Evolutionary conservation across 1,140 invertebrate species (phyloP).

Genomic region (Heliconius congener): DNA sequence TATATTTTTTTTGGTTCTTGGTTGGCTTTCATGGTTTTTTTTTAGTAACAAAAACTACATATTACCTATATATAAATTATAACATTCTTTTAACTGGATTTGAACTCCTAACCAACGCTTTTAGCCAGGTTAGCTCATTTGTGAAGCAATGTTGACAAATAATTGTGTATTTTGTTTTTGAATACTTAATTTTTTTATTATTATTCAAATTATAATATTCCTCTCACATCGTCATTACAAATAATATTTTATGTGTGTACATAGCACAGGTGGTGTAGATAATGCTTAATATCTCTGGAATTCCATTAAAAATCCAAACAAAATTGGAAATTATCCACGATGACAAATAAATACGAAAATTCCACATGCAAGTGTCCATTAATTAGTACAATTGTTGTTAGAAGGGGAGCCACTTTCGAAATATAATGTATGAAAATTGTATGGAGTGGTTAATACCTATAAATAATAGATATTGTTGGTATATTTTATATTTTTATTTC

Average conservation of each 20-base stretch:
- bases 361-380: conserved; percentile 59
- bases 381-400: conserved; percentile 68
- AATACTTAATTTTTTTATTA: no score
- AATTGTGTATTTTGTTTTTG: no score
- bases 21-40: no score
- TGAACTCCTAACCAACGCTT: no score
- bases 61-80: no score
- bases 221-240: no score
- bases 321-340: conserved; percentile 23
- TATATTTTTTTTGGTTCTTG: no score
- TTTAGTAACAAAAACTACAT: no score
- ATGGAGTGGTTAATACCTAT: neutral
- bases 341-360: conserved; percentile 53
- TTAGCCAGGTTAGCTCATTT: no score
- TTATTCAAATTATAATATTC: no score
- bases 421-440: neutral
- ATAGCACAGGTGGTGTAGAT: neutral
- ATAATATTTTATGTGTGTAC: neutral
- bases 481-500: neutral
- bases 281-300: neutral
- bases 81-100: no score
- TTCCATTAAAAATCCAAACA: conserved; percentile 11
- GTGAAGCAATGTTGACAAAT: no score
- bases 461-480: neutral
- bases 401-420: conserved; percentile 24